Evolutionary conservation across 2,888 invertebrate species (phyloP).

Genomic region (Tachina fera): DNA sequence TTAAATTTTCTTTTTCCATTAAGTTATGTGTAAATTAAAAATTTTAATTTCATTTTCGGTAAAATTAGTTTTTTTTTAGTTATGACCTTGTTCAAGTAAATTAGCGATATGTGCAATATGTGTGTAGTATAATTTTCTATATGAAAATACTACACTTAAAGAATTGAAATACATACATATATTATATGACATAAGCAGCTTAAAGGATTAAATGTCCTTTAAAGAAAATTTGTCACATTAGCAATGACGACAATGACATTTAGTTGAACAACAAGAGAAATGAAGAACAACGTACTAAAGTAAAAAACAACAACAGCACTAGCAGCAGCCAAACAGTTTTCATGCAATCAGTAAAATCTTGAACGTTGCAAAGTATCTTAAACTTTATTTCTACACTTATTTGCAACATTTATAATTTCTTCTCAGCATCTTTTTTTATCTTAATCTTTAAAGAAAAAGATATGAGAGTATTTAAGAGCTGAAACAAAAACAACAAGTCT

Average conservation of each 20-base stretch:
- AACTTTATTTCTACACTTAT: not conserved
- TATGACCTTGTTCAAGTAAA: not conserved
- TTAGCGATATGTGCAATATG: not conserved
- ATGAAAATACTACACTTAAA: slow-evolving; percentile 49
- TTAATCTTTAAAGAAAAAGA: slow-evolving; percentile 57
- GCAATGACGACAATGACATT: slow-evolving; percentile 64
- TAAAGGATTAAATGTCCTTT: slow-evolving; percentile 70
- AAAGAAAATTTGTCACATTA: slow-evolving; percentile 71
- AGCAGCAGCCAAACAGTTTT: slow-evolving; percentile 16
- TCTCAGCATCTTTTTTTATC: slow-evolving; percentile 47
- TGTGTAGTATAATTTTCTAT: not conserved
- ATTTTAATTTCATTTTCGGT: too few species aligned
- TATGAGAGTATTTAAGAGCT: slow-evolving; percentile 25
- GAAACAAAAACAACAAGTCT: slow-evolving; percentile 11
- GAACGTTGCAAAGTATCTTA: slow-evolving; percentile 43
- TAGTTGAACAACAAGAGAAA: slow-evolving; percentile 35
- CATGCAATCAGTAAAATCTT: slow-evolving; percentile 43
- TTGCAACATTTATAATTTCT: slow-evolving; percentile 17
- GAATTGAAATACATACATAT: slow-evolving; percentile 57
- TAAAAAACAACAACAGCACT: slow-evolving; percentile 49
- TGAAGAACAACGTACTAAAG: not conserved
- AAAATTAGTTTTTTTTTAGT: too few species aligned
- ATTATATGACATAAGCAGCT: slow-evolving; percentile 66
- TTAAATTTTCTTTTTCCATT: too few species aligned
- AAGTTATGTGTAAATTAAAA: too few species aligned